A percentile compares a stretch with the other conserved stretches of the same genome.
phyloP scores from a whole-genome alignment of 2,888 invertebrate species.

The Phasia obesa region DNA sequence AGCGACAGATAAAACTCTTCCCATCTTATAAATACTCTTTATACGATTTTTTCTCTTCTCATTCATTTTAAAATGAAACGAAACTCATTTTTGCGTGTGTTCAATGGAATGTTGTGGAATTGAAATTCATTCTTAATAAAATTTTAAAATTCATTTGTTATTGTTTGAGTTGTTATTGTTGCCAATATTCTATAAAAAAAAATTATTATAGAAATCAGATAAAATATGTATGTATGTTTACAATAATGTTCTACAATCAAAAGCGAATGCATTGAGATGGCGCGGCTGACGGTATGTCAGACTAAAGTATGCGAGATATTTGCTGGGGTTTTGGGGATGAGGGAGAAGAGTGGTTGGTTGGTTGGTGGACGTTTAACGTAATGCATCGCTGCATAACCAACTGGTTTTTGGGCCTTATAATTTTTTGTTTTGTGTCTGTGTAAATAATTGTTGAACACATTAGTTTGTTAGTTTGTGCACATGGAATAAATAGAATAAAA shows the following conservation, averaged over 20 bases:
- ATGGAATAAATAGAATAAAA: conserved; percentile 23
- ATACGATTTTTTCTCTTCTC: not conserved
- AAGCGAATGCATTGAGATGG: conserved; percentile 35
- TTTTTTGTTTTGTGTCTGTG: conserved; percentile 9
- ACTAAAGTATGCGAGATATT: not conserved
- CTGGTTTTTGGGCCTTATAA: conserved; percentile 60
- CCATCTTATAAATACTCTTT: conserved; percentile 21
- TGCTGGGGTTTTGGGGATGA: not conserved
- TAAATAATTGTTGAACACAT: conserved; percentile 48
- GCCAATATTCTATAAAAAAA: conserved; percentile 34
- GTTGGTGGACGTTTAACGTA: conserved; percentile 54
- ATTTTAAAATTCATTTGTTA: conserved; percentile 29
- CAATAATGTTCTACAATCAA: conserved; percentile 58
- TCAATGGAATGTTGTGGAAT: conserved; percentile 53
- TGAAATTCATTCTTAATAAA: conserved; percentile 66
- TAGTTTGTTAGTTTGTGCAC: conserved; percentile 43
- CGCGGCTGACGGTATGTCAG: conserved; percentile 31
- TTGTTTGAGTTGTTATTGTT: conserved; percentile 33
- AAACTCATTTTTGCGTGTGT: conserved; percentile 13
- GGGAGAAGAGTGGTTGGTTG: conserved; percentile 12
- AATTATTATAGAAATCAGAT: not conserved
- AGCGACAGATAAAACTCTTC: conserved; percentile 28
- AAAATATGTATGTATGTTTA: conserved; percentile 26
- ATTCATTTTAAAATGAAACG: conserved; percentile 1
- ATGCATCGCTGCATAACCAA: conserved; percentile 65